These are phyloP conservation scores for Lithosia quadra DNA, from an alignment of 2,888 invertebrate species.

Conservation along the genomic window DNA sequence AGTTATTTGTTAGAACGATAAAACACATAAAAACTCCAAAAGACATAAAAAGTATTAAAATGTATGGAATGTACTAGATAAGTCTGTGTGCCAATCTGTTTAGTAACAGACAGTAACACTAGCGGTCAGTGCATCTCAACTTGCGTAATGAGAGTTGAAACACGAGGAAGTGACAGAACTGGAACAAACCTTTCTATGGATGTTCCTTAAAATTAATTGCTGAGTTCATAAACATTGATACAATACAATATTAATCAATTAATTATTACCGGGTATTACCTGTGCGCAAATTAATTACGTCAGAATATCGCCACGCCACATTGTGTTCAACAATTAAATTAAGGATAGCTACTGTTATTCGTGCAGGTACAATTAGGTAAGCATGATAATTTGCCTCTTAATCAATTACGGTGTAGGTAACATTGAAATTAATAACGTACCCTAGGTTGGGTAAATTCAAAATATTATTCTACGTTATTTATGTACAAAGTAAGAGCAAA, in stretches of 20 bases:
- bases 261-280: neutral
- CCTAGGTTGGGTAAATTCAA: too few relatives aligned
- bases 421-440: too few relatives aligned
- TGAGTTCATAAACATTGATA: constrained; percentile 26
- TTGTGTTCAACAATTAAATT: neutral
- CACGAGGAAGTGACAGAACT: constrained; percentile 61
- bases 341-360: neutral
- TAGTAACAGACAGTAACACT: constrained; percentile 54
- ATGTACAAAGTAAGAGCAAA: too few relatives aligned
- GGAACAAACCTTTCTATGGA: constrained; percentile 47
- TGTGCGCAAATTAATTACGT: neutral
- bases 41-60: constrained; percentile 44
- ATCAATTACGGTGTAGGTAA: neutral
- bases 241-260: constrained; percentile 34
- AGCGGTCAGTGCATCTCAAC: constrained; percentile 62
- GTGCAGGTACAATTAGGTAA: neutral
- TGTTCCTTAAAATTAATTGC: constrained; percentile 34
- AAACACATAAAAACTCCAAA: constrained; percentile 27
- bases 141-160: constrained; percentile 65
- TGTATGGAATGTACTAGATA: constrained; percentile 56
- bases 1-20: constrained; percentile 26
- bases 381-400: constrained; percentile 1
- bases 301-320: neutral
- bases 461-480: too few relatives aligned
- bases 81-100: constrained; percentile 63